Percentiles rank a stretch among this genome's conserved stretches.
phyloP scores from a whole-genome alignment of 2,797 vertebrate species.

The Mycteria americana region DNA sequence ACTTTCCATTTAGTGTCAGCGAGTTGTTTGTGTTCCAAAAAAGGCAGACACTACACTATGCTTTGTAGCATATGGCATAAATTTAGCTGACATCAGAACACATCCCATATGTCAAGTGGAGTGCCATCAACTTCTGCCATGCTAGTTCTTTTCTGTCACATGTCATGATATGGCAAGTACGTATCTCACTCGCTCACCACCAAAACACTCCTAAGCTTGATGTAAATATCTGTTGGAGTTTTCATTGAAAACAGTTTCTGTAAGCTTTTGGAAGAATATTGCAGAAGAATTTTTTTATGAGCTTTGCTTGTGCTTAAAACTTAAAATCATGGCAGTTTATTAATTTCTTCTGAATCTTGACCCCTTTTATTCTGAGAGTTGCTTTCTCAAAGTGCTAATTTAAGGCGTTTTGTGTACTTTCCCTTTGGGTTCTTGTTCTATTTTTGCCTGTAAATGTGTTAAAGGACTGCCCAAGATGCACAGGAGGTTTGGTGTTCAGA shows the following conservation, averaged over 20 bases:
- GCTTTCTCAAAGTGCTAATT: neutral
- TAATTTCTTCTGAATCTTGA: neutral
- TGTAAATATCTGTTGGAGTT: neutral
- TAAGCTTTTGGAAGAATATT: neutral
- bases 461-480: neutral
- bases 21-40: constrained; percentile 47
- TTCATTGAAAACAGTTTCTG: neutral
- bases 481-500: neutral
- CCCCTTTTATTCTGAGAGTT: neutral
- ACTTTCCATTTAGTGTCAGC: constrained; percentile 60
- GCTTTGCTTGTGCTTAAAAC: neutral
- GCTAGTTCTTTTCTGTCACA: neutral
- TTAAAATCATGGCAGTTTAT: neutral
- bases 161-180: neutral
- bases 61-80: constrained; percentile 49
- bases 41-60: constrained; percentile 29
- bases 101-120: constrained; percentile 18
- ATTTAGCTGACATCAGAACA: constrained; percentile 50
- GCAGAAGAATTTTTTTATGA: neutral
- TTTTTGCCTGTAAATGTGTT: neutral
- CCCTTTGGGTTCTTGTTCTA: neutral
- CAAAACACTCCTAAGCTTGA: neutral
- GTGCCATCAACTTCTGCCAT: neutral
- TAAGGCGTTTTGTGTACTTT: neutral
- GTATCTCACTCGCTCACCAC: neutral